phyloP scores from a whole-genome alignment of 2,797 vertebrate genomes.

The Enteromius treurensis region DNA sequence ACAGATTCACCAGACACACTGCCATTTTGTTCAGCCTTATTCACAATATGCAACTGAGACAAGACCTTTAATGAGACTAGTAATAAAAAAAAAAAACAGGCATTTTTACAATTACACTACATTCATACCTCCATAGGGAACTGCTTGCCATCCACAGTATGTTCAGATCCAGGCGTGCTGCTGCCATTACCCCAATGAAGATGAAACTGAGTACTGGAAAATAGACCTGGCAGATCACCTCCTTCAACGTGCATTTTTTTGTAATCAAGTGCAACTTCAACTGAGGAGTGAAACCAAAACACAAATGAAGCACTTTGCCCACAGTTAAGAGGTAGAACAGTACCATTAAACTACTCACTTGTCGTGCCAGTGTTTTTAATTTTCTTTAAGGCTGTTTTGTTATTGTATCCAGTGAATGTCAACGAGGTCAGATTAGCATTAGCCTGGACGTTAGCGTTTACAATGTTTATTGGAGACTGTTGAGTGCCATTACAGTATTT shows the following conservation, averaged over 20 bases:
- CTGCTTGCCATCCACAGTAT: constrained; percentile 70
- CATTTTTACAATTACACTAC: not conserved
- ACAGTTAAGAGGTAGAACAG: not conserved
- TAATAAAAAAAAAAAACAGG: too few relatives aligned
- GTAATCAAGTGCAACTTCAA: constrained; percentile 56
- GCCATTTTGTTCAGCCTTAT: constrained; percentile 59
- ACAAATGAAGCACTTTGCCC: not conserved
- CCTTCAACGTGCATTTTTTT: constrained; percentile 59
- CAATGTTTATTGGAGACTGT: constrained; percentile 80
- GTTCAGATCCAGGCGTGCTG: constrained; percentile 73
- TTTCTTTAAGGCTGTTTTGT: fast-evolving
- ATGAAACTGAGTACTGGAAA: constrained; percentile 72
- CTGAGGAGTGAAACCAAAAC: constrained; percentile 57
- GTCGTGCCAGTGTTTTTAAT: constrained; percentile 71
- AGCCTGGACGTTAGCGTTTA: fast-evolving
- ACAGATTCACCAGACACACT: constrained; percentile 62
- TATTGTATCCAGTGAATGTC: constrained; percentile 60
- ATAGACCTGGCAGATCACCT: constrained; percentile 61
- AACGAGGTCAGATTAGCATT: constrained; percentile 58
- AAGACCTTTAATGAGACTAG: not conserved
- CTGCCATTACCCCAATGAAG: constrained; percentile 78
- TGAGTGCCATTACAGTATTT: constrained; percentile 62
- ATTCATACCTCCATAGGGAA: constrained; percentile 78
- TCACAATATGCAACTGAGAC: constrained; percentile 78
- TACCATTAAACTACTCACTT: constrained; percentile 52